phyloP scores from a whole-genome alignment of 2,113 vertebrate species.

The Muntiacus muntjak region DNA sequence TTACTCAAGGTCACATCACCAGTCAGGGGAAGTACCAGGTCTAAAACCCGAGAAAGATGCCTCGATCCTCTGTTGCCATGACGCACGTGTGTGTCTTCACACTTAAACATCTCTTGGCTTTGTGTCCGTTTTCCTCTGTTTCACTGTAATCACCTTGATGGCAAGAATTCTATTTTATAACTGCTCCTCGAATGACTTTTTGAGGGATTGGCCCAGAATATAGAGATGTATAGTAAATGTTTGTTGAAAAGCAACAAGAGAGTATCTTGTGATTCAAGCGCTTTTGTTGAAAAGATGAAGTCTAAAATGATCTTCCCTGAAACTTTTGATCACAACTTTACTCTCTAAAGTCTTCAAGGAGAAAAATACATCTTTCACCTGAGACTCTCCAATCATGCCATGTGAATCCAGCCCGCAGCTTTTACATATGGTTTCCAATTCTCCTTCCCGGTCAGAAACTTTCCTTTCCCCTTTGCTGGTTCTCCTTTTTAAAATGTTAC shows the following conservation, averaged over 20 bases:
- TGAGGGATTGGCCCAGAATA: neutral
- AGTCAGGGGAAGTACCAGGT: neutral
- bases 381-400: neutral
- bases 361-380: neutral
- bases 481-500: slow-evolving; percentile 63
- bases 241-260: neutral
- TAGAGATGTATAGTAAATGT: neutral
- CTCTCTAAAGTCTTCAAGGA: neutral
- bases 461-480: slow-evolving; percentile 38
- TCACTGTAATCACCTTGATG: neutral
- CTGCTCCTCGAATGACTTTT: neutral
- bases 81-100: too few species aligned
- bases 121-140: neutral
- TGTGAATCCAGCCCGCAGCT: neutral
- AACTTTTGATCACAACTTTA: neutral
- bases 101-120: neutral
- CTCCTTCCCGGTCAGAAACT: slow-evolving; percentile 15
- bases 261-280: neutral
- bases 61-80: neutral
- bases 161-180: neutral
- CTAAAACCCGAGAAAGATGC: neutral
- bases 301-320: neutral
- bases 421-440: slow-evolving; percentile 43
- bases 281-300: neutral
- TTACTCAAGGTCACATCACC: neutral